A percentile compares a stretch with the other conserved stretches of the same genome.
phyloP scores from a whole-genome alignment of 2,113 vertebrate genomes.

The Ceyx melanurus region DNA sequence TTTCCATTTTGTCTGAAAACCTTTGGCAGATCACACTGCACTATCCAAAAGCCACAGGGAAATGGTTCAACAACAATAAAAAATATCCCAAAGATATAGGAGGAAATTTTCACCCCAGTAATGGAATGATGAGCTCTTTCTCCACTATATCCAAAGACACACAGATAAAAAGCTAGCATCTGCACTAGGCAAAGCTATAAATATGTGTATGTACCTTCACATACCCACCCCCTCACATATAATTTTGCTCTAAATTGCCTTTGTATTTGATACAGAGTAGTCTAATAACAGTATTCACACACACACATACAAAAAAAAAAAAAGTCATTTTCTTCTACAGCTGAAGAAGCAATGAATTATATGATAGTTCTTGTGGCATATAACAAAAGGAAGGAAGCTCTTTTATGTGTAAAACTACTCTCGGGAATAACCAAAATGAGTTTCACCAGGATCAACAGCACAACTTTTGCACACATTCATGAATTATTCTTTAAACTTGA shows the following conservation, averaged over 20 bases:
- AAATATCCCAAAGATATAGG: background rate
- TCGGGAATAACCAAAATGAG: background rate
- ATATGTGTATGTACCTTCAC: background rate
- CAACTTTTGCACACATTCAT: background rate
- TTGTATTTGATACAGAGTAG: background rate
- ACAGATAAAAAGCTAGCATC: background rate
- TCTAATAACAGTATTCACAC: background rate
- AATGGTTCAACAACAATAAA: background rate
- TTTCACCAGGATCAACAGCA: slow-evolving; percentile 13
- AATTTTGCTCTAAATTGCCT: slow-evolving; percentile 2
- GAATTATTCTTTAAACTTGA: slow-evolving; percentile 12
- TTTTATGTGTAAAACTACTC: background rate
- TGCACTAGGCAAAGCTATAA: background rate
- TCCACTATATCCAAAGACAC: background rate
- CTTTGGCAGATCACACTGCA: background rate
- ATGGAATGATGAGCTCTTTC: background rate
- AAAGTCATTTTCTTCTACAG: background rate
- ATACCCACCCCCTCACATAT: background rate
- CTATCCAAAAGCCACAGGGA: background rate
- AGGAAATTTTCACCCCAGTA: background rate
- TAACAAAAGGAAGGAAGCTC: background rate
- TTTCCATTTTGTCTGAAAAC: background rate
- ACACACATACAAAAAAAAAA: background rate
- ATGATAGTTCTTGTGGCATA: background rate
- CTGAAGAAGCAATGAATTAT: background rate